Evolutionary conservation across 2,797 vertebrate genomes (phyloP), one percentile per base, ranked within the genome.

Genomic region (Propithecus perrieri): DNA sequence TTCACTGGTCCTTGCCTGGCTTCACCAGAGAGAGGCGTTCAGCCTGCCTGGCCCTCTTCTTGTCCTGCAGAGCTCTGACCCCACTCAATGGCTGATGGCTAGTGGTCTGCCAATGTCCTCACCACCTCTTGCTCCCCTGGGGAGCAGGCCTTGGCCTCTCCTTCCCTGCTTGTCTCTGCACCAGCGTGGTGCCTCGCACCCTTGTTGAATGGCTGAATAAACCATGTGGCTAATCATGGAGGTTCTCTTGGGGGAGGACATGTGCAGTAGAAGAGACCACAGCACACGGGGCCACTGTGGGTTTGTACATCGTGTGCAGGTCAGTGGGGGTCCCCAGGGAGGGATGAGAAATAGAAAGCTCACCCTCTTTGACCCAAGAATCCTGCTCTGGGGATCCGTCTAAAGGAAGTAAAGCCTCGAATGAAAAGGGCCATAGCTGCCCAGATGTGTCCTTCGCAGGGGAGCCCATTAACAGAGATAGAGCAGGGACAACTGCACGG

Each of bases 401-500:
- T 65, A 67, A 7, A 61, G 75, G 46, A 33, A 43, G 4, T 28
- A 11, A 24, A 38, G 41, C 74, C 53, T 20, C 3, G 12, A 15
- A 33, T 1, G 12, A 4, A 61, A 28, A n/a, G 61, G 41, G 41
- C 30, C 5, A 0, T 17, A 0, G 65, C 57, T n/a, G 71, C 41
- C 50, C 74, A n/a, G 5, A 1, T 0, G 1, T 3, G 46, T 9
- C 28, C 67, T 71, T 33, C 41, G 1, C 10, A 0, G 14, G 30
- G 48, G 48, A 61, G 43, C 5, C 43, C 17, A 1, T 8, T 12
- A 4, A 7, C 10, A 1, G 33, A 28, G 24, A 20, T 11, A 2
- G 28, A 59, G 46, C 2, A 15, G 46, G 53, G n/a, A 57, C 13
- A 1, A 12, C 46, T 2, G 7, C 20, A 0, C 15, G 0, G 0